Conservation (phyloP, 2,113 vertebrate species). For the cattle (Bos taurus) region DNA sequence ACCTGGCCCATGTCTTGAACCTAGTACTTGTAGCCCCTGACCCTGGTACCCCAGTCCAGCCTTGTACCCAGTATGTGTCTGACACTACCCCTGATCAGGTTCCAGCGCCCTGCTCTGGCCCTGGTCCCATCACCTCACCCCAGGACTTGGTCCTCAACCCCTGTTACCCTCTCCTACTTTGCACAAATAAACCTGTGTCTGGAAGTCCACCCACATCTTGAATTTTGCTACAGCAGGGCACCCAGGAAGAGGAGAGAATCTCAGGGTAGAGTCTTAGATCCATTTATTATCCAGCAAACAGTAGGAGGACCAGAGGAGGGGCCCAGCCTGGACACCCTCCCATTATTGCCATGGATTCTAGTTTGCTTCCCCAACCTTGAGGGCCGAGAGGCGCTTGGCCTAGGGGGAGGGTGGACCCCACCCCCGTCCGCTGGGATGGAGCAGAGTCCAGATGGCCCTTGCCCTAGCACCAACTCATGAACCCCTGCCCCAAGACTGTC, state of each 20-base stretch:
- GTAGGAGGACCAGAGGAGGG: slow-evolving; percentile 56
- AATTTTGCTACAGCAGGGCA: background rate
- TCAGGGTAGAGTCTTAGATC: slow-evolving; percentile 62
- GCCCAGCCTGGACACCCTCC: slow-evolving; percentile 61
- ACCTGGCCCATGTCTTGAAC: background rate
- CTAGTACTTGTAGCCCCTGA: background rate
- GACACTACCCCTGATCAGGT: background rate
- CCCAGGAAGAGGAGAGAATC: slow-evolving; percentile 41
- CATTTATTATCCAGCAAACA: slow-evolving; percentile 71
- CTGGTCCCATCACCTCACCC: background rate
- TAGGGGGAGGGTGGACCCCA: background rate
- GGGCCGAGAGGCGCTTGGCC: background rate
- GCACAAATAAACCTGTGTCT: slow-evolving; percentile 56
- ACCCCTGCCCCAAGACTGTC: slow-evolving; percentile 40
- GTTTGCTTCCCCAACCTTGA: slow-evolving; percentile 53
- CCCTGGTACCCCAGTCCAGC: background rate
- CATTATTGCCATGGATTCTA: slow-evolving; percentile 71
- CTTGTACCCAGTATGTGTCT: background rate
- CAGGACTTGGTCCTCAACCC: background rate
- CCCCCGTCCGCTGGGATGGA: slow-evolving; percentile 40
- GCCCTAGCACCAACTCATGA: slow-evolving; percentile 68
- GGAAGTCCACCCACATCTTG: slow-evolving; percentile 13
- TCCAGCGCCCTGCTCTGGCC: background rate
- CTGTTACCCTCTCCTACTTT: background rate
- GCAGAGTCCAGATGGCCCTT: slow-evolving; percentile 56